Conservation (phyloP, 2,797 vertebrate species). For the Chloroceryle amazona region DNA sequence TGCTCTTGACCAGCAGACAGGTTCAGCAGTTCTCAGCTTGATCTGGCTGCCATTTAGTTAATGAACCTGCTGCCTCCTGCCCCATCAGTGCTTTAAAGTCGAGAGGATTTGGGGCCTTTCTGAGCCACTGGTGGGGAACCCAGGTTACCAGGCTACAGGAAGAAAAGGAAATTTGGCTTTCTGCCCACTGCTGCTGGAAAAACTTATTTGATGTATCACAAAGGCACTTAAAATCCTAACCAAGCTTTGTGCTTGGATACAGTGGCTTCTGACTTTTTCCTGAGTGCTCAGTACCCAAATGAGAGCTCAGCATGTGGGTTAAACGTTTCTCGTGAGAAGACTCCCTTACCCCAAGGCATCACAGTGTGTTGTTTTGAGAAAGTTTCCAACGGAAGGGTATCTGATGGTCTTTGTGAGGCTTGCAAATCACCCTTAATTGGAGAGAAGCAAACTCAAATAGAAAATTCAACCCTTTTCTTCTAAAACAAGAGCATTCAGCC, state of each 20-base stretch:
- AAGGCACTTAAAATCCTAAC: not conserved
- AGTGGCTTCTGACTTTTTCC: not conserved
- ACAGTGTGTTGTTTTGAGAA: not conserved
- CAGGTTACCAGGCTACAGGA: not conserved
- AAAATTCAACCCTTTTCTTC: not conserved
- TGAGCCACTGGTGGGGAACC: not conserved
- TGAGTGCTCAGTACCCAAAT: not conserved
- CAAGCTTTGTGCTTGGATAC: not conserved
- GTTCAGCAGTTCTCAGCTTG: not conserved
- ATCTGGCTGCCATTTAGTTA: not conserved
- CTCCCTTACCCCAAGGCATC: not conserved
- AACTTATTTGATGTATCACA: not conserved
- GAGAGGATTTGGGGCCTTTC: not conserved
- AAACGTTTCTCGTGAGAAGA: not conserved
- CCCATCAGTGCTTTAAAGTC: not conserved
- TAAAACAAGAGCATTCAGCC: not conserved
- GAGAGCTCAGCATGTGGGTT: not conserved
- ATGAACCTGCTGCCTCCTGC: not conserved
- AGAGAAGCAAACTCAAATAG: not conserved
- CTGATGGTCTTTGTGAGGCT: not conserved
- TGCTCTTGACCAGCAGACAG: not conserved
- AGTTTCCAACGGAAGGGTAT: not conserved
- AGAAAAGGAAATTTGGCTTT: conserved; percentile 6
- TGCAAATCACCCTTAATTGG: not conserved
- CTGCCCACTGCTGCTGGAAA: not conserved